Evolutionary conservation across 64 coral and sea anemone species (phyloP), one percentile per base, ranked within the genome.

Genomic region (Montipora efflorescens): DNA sequence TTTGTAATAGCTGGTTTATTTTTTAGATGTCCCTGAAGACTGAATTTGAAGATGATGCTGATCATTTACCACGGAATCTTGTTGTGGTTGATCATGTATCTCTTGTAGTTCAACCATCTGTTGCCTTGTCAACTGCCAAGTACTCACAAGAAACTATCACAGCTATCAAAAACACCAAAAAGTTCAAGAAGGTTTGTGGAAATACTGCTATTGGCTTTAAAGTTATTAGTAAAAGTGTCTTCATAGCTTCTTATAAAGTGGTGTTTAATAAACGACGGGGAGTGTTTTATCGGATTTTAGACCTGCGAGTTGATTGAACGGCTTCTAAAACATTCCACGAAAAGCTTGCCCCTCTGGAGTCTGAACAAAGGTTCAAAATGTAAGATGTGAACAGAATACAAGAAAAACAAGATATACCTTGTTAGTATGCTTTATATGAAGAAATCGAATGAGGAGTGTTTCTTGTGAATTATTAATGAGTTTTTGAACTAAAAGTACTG

Each of bases 141-240:
- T 14, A 25, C 14, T 20, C 19, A 21, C 64, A 19, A 22, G 49
- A 52, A 50, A 36, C 28, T 88, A 72, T 76, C 8, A 73, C n/a
- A 28, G 68, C 47, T 11, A 11, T 57, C 70, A 95, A 90, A 48
- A 97, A 97, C 76, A 94, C 94, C 49, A 97, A 97, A 73, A 97
- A 94, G 71, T 97, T 97, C 74, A 84, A 28, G 71, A 97, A 97
- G 96, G 96, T 97, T 49, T 51, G 66, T 69, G 5, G 19, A 28
- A 88, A 57, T 57, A 11, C 53, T 11, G 6, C 11, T 8, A 8
- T 11, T 8, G 53, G 53, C 53, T 57, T 57, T 57, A 57, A 8
- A 57, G 53, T 11, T 57, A 57, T 57, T 84, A 58, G 6, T 45
- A 20, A 13, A 13, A 1, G 16, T 46, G 44, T 64, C 9, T 28